Conservation (phyloP, 2,888 invertebrate genomes). For the Netelia inedita region DNA sequence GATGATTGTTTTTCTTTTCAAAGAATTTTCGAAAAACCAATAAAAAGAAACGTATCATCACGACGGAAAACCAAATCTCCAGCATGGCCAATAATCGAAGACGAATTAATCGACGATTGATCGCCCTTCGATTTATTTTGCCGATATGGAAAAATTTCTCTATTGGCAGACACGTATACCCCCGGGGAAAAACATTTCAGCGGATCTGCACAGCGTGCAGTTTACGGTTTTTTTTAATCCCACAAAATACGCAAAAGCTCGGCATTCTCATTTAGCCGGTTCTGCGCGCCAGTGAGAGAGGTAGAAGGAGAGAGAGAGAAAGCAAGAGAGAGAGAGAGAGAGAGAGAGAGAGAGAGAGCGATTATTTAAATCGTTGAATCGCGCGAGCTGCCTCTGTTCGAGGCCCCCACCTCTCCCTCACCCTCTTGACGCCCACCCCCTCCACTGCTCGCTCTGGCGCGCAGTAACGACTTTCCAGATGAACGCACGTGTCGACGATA, state of each 20-base stretch:
- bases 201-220: constrained; percentile 37
- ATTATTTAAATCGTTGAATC: constrained; percentile 70
- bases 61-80: neutral
- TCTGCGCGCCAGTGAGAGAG: constrained; percentile 31
- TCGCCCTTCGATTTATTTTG: constrained; percentile 31
- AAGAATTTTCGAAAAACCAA: too few relatives aligned
- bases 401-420: constrained; percentile 30
- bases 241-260: constrained; percentile 46
- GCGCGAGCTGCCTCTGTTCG: constrained; percentile 52
- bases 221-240: constrained; percentile 35
- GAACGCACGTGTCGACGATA: constrained; percentile 70
- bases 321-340: constrained; percentile 32
- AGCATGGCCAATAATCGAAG: neutral
- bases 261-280: constrained; percentile 49
- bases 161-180: neutral
- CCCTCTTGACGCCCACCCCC: neutral
- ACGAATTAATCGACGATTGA: constrained; percentile 48
- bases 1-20: too few relatives aligned
- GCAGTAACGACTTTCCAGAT: constrained; percentile 70
- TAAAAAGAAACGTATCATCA: too few relatives aligned
- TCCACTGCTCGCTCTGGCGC: constrained; percentile 32
- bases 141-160: constrained; percentile 34
- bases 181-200: constrained; percentile 15
- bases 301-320: neutral
- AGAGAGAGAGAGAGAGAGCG: constrained; percentile 33